phyloP scores from a whole-genome alignment of 2,888 invertebrate species.

The Euphydryas editha region DNA sequence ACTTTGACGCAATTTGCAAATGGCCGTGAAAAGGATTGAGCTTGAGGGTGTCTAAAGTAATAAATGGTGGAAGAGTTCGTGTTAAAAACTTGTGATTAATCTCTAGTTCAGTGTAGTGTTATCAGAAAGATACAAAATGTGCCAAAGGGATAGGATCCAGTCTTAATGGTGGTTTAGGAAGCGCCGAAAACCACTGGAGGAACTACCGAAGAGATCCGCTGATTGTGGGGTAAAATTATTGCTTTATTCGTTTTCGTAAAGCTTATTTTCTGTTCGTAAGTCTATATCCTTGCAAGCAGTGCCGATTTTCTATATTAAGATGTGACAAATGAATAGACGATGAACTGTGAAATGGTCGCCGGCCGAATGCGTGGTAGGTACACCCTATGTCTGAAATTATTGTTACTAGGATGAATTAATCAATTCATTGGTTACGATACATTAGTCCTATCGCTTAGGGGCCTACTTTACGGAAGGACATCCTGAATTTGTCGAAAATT shows the following conservation, averaged over 20 bases:
- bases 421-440: constrained; percentile 33
- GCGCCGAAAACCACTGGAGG: constrained; percentile 74
- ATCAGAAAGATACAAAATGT: constrained; percentile 77
- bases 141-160: constrained; percentile 81
- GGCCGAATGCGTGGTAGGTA: constrained; percentile 48
- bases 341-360: constrained; percentile 47
- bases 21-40: constrained; percentile 82
- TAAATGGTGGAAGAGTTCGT: constrained; percentile 77
- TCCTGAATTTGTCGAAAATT: constrained; percentile 35
- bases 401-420: constrained; percentile 43
- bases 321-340: constrained; percentile 41
- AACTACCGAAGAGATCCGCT: constrained; percentile 76
- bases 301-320: constrained; percentile 37
- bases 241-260: constrained; percentile 50
- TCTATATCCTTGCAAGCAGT: constrained; percentile 44
- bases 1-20: constrained; percentile 85
- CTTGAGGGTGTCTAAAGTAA: constrained; percentile 79
- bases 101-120: constrained; percentile 75
- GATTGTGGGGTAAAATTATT: constrained; percentile 80
- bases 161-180: constrained; percentile 80
- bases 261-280: constrained; percentile 50
- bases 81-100: constrained; percentile 73
- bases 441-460: constrained; percentile 29
- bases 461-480: constrained; percentile 38
- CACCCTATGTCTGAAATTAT: constrained; percentile 41